Conservation (phyloP, 2,888 invertebrate species). For the Chalcosyrphus nemorum region DNA sequence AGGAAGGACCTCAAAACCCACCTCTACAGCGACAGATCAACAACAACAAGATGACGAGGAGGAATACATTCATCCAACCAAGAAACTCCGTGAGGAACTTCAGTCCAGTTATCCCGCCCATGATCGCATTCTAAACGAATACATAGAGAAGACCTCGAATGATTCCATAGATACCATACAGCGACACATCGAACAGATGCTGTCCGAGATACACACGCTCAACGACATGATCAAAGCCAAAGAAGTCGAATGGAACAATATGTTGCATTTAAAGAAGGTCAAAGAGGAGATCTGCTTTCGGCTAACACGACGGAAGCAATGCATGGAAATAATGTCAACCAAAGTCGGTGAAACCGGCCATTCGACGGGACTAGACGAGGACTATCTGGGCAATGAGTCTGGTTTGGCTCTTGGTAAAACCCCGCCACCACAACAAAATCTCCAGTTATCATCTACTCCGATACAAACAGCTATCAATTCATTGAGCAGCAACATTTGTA, state of each 20-base stretch:
- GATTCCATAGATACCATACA: slow-evolving; percentile 85
- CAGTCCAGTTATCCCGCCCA: slow-evolving; percentile 84
- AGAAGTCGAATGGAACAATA: slow-evolving; percentile 93
- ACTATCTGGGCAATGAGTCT: slow-evolving; percentile 48
- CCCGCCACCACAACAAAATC: slow-evolving; percentile 38
- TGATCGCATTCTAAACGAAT: slow-evolving; percentile 85
- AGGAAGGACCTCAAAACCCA: slow-evolving; percentile 22
- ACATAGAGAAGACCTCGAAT: slow-evolving; percentile 85
- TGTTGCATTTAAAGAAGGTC: slow-evolving; percentile 90
- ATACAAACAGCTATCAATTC: slow-evolving; percentile 42
- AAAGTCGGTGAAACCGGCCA: slow-evolving; percentile 74
- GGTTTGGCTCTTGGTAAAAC: slow-evolving; percentile 37
- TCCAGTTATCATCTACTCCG: slow-evolving; percentile 42
- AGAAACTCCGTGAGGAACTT: slow-evolving; percentile 83
- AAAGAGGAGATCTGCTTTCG: slow-evolving; percentile 91
- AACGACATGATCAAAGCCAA: slow-evolving; percentile 90
- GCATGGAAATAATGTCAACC: slow-evolving; percentile 81
- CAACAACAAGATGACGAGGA: slow-evolving; percentile 48
- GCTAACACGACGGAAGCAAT: slow-evolving; percentile 87
- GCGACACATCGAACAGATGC: slow-evolving; percentile 86
- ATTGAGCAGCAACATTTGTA: slow-evolving; percentile 51
- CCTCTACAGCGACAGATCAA: neutral
- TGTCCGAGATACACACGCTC: slow-evolving; percentile 87
- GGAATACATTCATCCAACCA: slow-evolving; percentile 77
- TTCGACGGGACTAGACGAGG: slow-evolving; percentile 70